Conservation (phyloP, 2,888 invertebrate genomes). For the Oegoconia quadripuncta region DNA sequence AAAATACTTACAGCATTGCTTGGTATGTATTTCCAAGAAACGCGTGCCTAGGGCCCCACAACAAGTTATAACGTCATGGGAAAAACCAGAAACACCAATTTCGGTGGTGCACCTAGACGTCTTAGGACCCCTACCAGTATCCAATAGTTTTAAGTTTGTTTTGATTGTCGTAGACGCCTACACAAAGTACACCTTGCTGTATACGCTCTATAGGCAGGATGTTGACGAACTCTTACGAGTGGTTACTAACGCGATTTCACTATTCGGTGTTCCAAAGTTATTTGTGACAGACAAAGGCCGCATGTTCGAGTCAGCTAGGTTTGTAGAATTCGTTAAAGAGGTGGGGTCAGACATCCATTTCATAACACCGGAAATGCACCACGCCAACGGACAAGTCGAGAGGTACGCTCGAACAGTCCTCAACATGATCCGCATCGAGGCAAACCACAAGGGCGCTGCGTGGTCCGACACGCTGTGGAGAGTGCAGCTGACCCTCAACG, state of each 20-base stretch:
- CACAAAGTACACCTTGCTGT: slow-evolving; percentile 7
- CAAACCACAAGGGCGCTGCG: too few relatives aligned
- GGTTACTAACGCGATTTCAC: too few relatives aligned
- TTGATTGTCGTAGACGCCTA: slow-evolving; percentile 11
- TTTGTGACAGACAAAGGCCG: slow-evolving; percentile 2
- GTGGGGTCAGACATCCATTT: too few relatives aligned
- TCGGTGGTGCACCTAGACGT: slow-evolving; percentile 14
- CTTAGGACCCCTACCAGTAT: slow-evolving; percentile 14
- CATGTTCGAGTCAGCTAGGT: too few relatives aligned
- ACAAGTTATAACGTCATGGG: slow-evolving; percentile 8
- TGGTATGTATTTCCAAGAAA: slow-evolving; percentile 4
- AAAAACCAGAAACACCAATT: slow-evolving; percentile 3
- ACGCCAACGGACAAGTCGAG: too few relatives aligned
- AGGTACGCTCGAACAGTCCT: too few relatives aligned
- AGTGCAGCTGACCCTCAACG: slow-evolving; percentile 14
- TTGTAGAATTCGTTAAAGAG: too few relatives aligned
- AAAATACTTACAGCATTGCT: slow-evolving; percentile 4
- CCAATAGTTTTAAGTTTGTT: slow-evolving; percentile 16
- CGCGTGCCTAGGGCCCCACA: slow-evolving; percentile 2
- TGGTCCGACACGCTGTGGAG: too few relatives aligned
- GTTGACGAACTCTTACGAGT: neutral
- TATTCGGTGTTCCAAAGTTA: slow-evolving; percentile 1
- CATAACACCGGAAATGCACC: too few relatives aligned
- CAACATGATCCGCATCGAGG: too few relatives aligned
- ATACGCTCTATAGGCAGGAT: slow-evolving; percentile 8